A percentile compares a stretch with the other conserved stretches of the same genome.
These are phyloP conservation scores for Tyrophagus putrescentiae DNA, from an alignment of 1,140 invertebrate genomes.

Conservation along the genomic window DNA sequence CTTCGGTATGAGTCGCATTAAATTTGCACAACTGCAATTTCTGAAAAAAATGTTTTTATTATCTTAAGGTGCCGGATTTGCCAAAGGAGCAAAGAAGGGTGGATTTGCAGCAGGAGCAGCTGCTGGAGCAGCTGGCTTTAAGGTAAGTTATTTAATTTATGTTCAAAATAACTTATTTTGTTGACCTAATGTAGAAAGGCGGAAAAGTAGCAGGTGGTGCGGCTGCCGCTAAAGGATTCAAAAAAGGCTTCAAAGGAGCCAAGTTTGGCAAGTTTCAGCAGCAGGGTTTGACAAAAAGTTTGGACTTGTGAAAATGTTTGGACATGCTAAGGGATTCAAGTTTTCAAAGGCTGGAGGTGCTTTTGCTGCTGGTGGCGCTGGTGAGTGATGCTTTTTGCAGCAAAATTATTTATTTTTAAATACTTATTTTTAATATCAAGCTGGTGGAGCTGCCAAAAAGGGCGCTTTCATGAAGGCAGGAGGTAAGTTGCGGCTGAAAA, in stretches of 20 bases:
- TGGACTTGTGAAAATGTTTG: background rate
- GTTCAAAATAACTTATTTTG: background rate
- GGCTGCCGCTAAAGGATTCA: background rate
- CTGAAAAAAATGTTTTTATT: too few relatives aligned
- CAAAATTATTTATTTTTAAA: background rate
- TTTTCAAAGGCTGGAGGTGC: constrained; percentile 2
- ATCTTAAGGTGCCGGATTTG: too few relatives aligned
- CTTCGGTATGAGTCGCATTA: too few relatives aligned
- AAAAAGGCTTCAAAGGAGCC: constrained; percentile 18
- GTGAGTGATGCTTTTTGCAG: background rate
- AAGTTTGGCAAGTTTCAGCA: constrained; percentile 2
- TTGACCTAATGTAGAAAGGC: background rate
- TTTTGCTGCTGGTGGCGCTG: background rate
- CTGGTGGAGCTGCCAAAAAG: background rate
- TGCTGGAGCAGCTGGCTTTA: constrained; percentile 18
- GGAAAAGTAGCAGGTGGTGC: constrained; percentile 1
- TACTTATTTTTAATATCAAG: background rate
- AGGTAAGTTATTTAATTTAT: background rate
- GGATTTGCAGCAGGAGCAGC: constrained; percentile 5
- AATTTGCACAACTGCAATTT: too few relatives aligned
- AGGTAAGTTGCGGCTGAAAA: too few relatives aligned
- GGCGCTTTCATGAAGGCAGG: too few relatives aligned
- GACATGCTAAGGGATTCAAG: constrained; percentile 13
- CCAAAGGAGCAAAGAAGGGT: too few relatives aligned
- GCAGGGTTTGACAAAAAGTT: constrained; percentile 16